These are phyloP conservation scores for Maniola hyperantus DNA, from an alignment of 2,888 invertebrate species.

Conservation along the genomic window DNA sequence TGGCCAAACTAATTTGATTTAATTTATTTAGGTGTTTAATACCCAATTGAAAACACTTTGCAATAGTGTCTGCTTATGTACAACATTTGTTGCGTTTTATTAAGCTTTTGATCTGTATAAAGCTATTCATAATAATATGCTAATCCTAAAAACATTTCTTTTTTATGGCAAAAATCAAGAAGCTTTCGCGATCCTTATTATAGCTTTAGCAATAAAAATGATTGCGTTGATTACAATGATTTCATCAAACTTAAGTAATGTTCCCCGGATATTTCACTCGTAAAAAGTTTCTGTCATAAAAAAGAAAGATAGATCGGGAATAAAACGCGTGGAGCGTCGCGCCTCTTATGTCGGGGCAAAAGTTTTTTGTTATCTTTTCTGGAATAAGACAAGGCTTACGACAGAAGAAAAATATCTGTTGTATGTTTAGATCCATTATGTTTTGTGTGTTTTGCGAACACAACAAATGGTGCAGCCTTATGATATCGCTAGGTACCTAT, in stretches of 20 bases:
- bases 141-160: too few relatives aligned
- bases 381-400: slow-evolving; percentile 27
- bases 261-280: slow-evolving; percentile 3
- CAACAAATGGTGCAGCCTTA: background rate
- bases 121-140: too few relatives aligned
- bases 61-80: too few relatives aligned
- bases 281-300: slow-evolving; percentile 20
- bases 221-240: background rate
- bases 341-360: slow-evolving; percentile 26
- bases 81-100: too few relatives aligned
- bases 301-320: slow-evolving; percentile 17
- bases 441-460: slow-evolving; percentile 8
- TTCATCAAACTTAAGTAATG: background rate
- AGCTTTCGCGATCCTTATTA: background rate
- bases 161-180: too few relatives aligned
- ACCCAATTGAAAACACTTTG: too few relatives aligned
- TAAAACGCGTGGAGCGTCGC: slow-evolving; percentile 15
- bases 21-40: too few relatives aligned
- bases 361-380: slow-evolving; percentile 31
- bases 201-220: background rate
- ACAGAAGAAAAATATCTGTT: background rate
- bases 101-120: too few relatives aligned
- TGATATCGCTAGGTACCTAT: background rate
- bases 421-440: slow-evolving; percentile 10
- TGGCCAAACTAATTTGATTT: too few relatives aligned